These are phyloP conservation scores for Limnephilus lunatus DNA, from an alignment of 2,888 invertebrate genomes.

Conservation along the genomic window DNA sequence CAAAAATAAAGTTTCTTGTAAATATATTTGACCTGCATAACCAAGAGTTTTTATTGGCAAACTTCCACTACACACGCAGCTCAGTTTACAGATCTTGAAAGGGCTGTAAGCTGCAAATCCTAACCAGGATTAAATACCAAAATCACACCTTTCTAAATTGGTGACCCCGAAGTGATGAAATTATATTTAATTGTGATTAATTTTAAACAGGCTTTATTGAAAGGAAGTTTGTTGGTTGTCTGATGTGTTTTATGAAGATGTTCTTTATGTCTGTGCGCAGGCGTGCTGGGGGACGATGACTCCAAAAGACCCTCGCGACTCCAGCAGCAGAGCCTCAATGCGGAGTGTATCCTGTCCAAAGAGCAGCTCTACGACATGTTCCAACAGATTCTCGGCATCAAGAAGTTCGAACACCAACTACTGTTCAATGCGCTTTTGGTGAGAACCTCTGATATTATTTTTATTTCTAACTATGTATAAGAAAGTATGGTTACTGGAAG, in stretches of 20 bases:
- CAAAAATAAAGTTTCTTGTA: too few relatives aligned
- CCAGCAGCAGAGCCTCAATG: constrained; percentile 93
- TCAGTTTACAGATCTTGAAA: too few relatives aligned
- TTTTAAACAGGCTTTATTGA: too few relatives aligned
- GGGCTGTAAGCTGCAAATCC: too few relatives aligned
- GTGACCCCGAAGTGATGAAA: too few relatives aligned
- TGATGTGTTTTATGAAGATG: neutral
- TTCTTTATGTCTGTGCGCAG: constrained; percentile 67
- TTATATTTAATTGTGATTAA: too few relatives aligned
- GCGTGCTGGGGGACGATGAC: constrained; percentile 89
- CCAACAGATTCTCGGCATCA: constrained; percentile 98
- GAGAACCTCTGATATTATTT: constrained; percentile 66
- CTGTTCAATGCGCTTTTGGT: constrained; percentile 98
- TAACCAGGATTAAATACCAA: too few relatives aligned
- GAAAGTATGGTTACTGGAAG: too few relatives aligned
- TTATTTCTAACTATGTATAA: neutral
- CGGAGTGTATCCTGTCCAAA: constrained; percentile 96
- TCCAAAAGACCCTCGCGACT: constrained; percentile 90
- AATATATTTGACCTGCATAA: too few relatives aligned
- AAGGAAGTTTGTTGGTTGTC: neutral
- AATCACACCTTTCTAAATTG: too few relatives aligned
- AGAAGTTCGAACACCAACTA: constrained; percentile 99
- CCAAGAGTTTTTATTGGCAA: too few relatives aligned
- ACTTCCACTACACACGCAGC: too few relatives aligned
- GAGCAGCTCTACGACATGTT: constrained; percentile 99